Percentiles rank a stretch among this genome's conserved stretches.
Conservation (phyloP, 2,113 vertebrate genomes). For the Cisticola juncidis region DNA sequence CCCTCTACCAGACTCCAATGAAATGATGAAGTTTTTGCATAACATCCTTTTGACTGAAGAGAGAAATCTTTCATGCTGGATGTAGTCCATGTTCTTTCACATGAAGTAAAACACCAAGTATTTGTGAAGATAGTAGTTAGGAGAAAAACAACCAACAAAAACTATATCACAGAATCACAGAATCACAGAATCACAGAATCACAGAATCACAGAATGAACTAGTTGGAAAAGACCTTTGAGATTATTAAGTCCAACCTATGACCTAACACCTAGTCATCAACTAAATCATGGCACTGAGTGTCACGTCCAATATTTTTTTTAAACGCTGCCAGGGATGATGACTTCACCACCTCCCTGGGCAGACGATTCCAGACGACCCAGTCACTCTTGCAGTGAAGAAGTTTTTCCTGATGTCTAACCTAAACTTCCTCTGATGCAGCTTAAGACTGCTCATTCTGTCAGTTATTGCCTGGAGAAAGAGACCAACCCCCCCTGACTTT, state of each 20-base stretch:
- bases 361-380: too few relatives aligned
- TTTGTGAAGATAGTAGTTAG: neutral
- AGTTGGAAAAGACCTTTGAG: neutral
- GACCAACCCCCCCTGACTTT: neutral
- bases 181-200: neutral
- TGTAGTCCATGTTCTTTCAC: neutral
- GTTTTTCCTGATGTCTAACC: neutral
- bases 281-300: neutral
- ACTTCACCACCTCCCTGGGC: neutral
- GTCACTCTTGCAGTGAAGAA: neutral
- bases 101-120: neutral
- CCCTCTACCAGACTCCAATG: neutral
- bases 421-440: too few relatives aligned
- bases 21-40: neutral
- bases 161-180: neutral
- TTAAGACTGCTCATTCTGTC: accelerated
- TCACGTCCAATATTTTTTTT: neutral
- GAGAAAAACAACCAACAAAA: neutral
- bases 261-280: neutral
- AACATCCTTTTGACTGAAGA: neutral
- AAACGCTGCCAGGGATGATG: neutral
- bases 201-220: neutral
- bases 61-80: neutral
- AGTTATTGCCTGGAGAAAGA: neutral
- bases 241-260: neutral